Evolutionary conservation across 92 coral and sea anemone genomes (phyloP).

Genomic region (Parazoanthus swiftii): DNA sequence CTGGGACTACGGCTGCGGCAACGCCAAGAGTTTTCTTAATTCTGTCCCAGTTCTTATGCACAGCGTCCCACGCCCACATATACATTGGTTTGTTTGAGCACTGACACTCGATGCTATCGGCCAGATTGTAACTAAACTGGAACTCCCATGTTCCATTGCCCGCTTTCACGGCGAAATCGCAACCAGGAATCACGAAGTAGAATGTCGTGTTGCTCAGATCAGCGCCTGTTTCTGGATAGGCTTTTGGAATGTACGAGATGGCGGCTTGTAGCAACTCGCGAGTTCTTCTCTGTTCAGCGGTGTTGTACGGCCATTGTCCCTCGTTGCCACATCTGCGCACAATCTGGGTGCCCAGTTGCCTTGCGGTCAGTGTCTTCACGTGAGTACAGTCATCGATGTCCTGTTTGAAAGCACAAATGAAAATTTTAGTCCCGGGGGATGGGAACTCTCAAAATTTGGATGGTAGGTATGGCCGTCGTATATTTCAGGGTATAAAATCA

Average conservation of each 20-base stretch:
- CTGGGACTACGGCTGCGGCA: too few species aligned
- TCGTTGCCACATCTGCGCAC: constrained; percentile 25
- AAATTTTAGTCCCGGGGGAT: too few species aligned
- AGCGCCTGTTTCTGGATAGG: constrained; percentile 20
- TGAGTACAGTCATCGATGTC: constrained; percentile 31
- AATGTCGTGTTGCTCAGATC: constrained; percentile 33
- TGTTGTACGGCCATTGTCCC: constrained; percentile 33
- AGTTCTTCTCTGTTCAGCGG: constrained; percentile 11
- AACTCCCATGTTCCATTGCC: constrained; percentile 8
- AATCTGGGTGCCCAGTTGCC: constrained; percentile 6
- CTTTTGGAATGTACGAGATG: constrained; percentile 23
- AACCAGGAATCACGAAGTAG: constrained; percentile 29
- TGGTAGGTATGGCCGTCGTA: too few species aligned
- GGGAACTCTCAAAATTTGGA: too few species aligned
- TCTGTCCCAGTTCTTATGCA: too few species aligned
- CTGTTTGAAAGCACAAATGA: background rate
- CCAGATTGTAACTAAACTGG: too few species aligned
- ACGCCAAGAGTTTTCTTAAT: too few species aligned
- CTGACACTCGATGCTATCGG: too few species aligned
- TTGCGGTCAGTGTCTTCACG: constrained; percentile 16
- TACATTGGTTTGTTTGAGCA: too few species aligned
- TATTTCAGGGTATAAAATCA: too few species aligned
- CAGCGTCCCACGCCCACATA: too few species aligned
- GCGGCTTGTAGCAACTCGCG: constrained; percentile 29
- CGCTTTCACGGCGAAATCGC: constrained; percentile 25